These are phyloP conservation scores for Phoeniculus purpureus DNA, from an alignment of 2,797 vertebrate genomes.

Conservation along the genomic window DNA sequence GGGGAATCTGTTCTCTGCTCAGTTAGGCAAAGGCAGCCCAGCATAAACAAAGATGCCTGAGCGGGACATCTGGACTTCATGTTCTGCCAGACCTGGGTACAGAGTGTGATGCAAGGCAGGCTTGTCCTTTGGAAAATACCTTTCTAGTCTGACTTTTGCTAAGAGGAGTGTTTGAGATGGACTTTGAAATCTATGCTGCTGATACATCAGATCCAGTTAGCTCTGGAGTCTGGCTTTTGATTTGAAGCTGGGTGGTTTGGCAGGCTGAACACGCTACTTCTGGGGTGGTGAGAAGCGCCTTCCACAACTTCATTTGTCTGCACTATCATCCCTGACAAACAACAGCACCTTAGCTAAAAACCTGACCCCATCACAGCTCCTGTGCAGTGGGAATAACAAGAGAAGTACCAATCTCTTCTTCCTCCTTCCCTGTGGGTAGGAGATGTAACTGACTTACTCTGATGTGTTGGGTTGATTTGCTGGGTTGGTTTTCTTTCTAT, in stretches of 20 bases:
- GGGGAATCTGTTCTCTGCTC: neutral
- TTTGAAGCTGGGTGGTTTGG: neutral
- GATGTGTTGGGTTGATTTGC: neutral
- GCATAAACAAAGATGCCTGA: neutral
- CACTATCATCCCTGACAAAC: neutral
- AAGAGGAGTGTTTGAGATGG: neutral
- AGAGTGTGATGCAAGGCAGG: accelerated
- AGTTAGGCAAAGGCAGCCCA: neutral
- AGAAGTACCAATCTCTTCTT: neutral
- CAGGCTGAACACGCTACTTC: neutral
- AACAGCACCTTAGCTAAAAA: neutral
- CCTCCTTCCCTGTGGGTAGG: neutral
- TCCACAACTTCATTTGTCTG: constrained; percentile 13
- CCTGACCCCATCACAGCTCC: neutral
- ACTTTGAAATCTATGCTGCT: neutral
- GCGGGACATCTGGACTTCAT: neutral
- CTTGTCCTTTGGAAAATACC: neutral
- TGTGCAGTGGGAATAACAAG: neutral
- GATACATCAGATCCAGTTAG: accelerated
- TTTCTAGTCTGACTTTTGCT: neutral
- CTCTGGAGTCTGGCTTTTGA: neutral
- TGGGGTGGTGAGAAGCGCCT: neutral
- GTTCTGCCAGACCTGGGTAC: neutral
- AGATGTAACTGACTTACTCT: neutral
- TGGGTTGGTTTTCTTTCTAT: neutral